Conservation (phyloP, 2,113 vertebrate species). For the Podilymbus podiceps region DNA sequence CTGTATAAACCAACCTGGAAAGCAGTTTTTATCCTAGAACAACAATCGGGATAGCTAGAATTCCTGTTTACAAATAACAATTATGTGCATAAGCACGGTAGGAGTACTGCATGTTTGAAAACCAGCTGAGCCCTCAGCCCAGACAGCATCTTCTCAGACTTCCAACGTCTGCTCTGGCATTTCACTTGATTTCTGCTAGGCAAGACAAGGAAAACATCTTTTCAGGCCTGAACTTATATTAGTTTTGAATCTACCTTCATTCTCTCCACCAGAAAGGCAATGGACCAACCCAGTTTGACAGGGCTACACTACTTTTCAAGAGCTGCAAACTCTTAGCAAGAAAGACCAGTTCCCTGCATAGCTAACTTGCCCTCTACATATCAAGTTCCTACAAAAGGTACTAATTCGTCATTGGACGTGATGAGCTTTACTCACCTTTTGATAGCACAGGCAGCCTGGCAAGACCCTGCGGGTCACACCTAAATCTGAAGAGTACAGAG, state of each 20-base stretch:
- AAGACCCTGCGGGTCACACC: neutral
- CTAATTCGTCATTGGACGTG: rapidly evolving
- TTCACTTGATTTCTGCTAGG: neutral
- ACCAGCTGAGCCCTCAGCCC: neutral
- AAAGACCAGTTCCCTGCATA: neutral
- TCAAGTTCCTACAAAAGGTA: neutral
- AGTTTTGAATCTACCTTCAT: neutral
- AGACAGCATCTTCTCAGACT: neutral
- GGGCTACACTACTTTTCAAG: neutral
- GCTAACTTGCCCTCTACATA: neutral
- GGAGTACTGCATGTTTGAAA: neutral
- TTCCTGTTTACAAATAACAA: neutral
- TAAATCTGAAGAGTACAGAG: neutral
- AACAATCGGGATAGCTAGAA: neutral
- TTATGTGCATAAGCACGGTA: neutral
- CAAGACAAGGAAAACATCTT: neutral
- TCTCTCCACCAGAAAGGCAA: neutral
- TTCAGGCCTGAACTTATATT: neutral
- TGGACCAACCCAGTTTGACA: neutral
- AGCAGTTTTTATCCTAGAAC: neutral
- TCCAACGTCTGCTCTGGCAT: neutral
- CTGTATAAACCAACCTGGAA: neutral
- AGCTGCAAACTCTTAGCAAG: neutral
- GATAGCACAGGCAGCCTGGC: rapidly evolving
- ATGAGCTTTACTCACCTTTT: neutral